Conservation (phyloP, 2,113 vertebrate genomes). For the Sinocyclocheilus grahami region DNA sequence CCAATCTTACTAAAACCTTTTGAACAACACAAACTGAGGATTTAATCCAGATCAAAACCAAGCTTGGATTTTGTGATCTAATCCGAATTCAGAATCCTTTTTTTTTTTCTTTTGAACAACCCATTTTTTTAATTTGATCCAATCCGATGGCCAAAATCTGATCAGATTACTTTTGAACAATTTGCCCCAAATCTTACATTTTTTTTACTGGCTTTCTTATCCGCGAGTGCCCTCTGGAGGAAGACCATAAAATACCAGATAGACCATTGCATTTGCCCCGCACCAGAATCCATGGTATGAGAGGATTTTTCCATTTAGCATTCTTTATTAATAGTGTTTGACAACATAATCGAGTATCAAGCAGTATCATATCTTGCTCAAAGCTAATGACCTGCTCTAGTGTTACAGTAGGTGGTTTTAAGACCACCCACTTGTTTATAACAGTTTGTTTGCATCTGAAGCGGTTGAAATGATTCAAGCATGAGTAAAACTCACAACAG, state of each 20-base stretch:
- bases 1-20: no score
- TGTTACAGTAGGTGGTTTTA: not conserved
- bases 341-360: not conserved
- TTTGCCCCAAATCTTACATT: not conserved
- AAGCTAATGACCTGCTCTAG: not conserved
- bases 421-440: not conserved
- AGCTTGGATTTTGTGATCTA: no score
- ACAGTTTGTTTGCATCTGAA: not conserved
- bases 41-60: no score
- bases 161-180: no score
- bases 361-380: not conserved
- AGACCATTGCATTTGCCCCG: not conserved
- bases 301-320: not conserved
- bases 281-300: not conserved
- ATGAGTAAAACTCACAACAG: not conserved
- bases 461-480: not conserved
- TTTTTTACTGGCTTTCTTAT: not conserved
- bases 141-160: no score
- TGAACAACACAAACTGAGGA: no score
- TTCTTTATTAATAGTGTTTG: slow-evolving; percentile 12
- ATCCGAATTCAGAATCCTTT: no score
- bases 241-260: not conserved
- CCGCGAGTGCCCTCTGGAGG: not conserved
- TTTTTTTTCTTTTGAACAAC: no score
- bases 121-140: no score